A percentile compares a stretch with the other conserved stretches of the same genome.
Conservation (phyloP, 2,888 invertebrate species). For the Rhabditophanes sp. region DNA sequence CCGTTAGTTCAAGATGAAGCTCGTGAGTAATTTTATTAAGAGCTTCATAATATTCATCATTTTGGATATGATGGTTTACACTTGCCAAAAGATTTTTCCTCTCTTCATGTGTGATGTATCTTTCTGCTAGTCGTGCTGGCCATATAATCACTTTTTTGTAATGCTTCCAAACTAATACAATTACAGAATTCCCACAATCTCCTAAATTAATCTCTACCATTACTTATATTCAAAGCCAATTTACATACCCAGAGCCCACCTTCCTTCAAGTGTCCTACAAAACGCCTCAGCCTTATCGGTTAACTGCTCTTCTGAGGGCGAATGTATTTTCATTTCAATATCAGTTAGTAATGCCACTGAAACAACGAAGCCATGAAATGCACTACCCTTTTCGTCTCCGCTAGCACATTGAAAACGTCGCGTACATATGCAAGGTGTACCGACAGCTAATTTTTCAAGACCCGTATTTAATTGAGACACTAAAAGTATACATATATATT, state of each 20-base stretch:
- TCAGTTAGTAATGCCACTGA: slow-evolving; percentile 39
- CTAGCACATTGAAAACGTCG: slow-evolving; percentile 32
- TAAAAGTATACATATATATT: slow-evolving; percentile 9
- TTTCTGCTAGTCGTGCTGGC: slow-evolving; percentile 38
- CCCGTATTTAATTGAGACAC: slow-evolving; percentile 28
- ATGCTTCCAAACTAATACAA: slow-evolving; percentile 42
- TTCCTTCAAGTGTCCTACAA: slow-evolving; percentile 34
- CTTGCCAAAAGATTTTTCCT: slow-evolving; percentile 25
- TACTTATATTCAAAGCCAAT: too few species aligned
- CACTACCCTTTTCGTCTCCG: slow-evolving; percentile 13
- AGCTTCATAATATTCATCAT: slow-evolving; percentile 35
- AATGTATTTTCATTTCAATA: slow-evolving; percentile 40
- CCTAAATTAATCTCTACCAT: too few species aligned
- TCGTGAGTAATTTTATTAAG: slow-evolving; percentile 31
- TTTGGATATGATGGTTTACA: slow-evolving; percentile 34
- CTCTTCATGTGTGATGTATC: slow-evolving; percentile 34
- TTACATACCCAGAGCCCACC: slow-evolving; percentile 44
- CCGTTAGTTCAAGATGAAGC: slow-evolving; percentile 30
- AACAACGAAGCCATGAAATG: slow-evolving; percentile 41
- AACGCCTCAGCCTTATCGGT: slow-evolving; percentile 38
- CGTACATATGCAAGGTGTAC: slow-evolving; percentile 40
- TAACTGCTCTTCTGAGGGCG: slow-evolving; percentile 39
- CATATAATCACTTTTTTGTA: slow-evolving; percentile 43
- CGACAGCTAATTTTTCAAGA: slow-evolving; percentile 29
- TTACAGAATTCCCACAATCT: slow-evolving; percentile 43